Base-by-base conservation (phyloP, 2,113 vertebrate species). In the Nothobranchius furzeri region DNA sequence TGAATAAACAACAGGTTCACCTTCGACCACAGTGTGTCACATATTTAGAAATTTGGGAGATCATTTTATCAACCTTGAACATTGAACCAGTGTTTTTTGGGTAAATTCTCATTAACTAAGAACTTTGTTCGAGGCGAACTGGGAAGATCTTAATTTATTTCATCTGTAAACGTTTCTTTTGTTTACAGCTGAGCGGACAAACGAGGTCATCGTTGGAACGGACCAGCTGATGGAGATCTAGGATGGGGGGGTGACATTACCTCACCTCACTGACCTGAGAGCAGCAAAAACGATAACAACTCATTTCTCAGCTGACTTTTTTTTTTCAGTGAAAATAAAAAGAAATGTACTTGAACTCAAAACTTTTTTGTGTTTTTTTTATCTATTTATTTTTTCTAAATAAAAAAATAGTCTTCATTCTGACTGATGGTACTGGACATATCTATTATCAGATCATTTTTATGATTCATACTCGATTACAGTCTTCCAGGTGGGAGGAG, bases 161-260 rank as follows among this genome's bases (percentile, higher is more conserved):
- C 17, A 54, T 60, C 4, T 24, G 2, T 67, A 43, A 60, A 57
- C 10, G 36, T 78, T 20, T n/a, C 69, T 12, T 82, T n/a, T 84
- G 93, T 64, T 58, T 74, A 40, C 90, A 99, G 98, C 93, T 83
- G 96, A 96, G 91, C 94, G 95, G 84, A 92, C 94, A 79, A 98
- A 99, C 53, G 98, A 99, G 79, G 95, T 99, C 85, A 99, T 99
- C 60, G 95, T 99, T 87, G 96, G 96, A 82, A 95, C 88, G 1
- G 96, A 98, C 87, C 96, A 98, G 83, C 93, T 99, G 89, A 98
- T 99, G 98, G 97, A 99, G 93, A 98, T 99, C 93, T 99, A 94
- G 79, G 3, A 30, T 30, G 30, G 30, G 30, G 30, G 30, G 30
- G 30, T 30, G 30, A 30, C 30, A 30, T 30, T 30, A 9, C 48